These are phyloP conservation scores for Apolygus lucorum DNA, from an alignment of 1,140 invertebrate species.

Conservation along the genomic window DNA sequence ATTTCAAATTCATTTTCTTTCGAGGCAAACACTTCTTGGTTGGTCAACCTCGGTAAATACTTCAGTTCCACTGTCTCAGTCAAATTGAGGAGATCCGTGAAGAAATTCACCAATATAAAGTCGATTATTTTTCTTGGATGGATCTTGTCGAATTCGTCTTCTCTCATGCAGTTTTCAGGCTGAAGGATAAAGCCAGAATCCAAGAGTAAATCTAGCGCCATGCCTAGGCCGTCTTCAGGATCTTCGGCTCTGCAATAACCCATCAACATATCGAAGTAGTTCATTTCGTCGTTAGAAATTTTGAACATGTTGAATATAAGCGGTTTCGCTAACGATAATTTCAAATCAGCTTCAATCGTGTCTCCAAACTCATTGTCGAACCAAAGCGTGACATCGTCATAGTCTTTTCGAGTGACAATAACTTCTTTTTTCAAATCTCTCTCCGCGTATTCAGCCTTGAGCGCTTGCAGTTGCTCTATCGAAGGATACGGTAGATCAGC, in stretches of 20 bases:
- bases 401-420: slow-evolving; percentile 39
- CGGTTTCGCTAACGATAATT: slow-evolving; percentile 42
- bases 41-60: not conserved
- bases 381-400: slow-evolving; percentile 43
- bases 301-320: slow-evolving; percentile 47
- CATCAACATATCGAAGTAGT: slow-evolving; percentile 50
- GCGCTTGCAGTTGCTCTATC: slow-evolving; percentile 42
- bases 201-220: slow-evolving; percentile 43
- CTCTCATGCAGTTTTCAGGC: slow-evolving; percentile 1
- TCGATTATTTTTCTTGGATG: slow-evolving; percentile 15
- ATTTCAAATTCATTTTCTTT: slow-evolving; percentile 9
- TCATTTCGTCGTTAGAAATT: slow-evolving; percentile 41
- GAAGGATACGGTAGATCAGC: slow-evolving; percentile 45
- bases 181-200: slow-evolving; percentile 11
- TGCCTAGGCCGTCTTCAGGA: slow-evolving; percentile 45
- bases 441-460: slow-evolving; percentile 41
- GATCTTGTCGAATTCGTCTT: slow-evolving; percentile 3
- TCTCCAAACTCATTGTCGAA: slow-evolving; percentile 42
- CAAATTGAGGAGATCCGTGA: not conserved
- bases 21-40: slow-evolving; percentile 7
- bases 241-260: slow-evolving; percentile 48
- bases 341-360: slow-evolving; percentile 35
- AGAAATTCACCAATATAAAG: slow-evolving; percentile 16
- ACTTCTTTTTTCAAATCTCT: slow-evolving; percentile 42
- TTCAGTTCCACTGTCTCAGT: slow-evolving; percentile 11